Evolutionary conservation across 2,113 vertebrate genomes (phyloP).

Genomic region (Oriolus oriolus): DNA sequence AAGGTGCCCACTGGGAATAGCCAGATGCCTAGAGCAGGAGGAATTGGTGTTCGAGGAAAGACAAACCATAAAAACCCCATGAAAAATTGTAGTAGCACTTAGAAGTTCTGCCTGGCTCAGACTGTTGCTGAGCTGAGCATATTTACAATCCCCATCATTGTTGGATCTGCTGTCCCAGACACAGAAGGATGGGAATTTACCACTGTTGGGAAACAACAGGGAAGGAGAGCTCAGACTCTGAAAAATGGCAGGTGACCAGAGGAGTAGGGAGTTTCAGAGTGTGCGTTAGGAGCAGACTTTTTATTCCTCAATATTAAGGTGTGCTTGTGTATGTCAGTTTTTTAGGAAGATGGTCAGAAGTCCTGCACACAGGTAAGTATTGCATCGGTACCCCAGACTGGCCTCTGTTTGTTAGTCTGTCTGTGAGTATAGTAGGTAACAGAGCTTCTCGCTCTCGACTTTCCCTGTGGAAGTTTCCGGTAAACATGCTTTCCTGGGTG

Average conservation of each 20-base stretch:
- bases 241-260: not conserved
- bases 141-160: not conserved
- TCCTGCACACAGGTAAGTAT: not conserved
- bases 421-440: not conserved
- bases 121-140: not conserved
- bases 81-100: not conserved
- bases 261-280: not conserved
- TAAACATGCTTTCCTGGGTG: not conserved
- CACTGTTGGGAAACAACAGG: not conserved
- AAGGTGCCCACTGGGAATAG: not conserved
- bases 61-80: not conserved
- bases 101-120: not conserved
- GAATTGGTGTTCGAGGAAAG: not conserved
- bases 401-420: not conserved
- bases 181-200: not conserved
- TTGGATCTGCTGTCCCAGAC: not conserved
- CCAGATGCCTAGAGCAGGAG: not conserved
- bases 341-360: not conserved
- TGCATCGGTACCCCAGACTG: not conserved
- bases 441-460: accelerated
- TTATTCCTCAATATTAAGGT: not conserved
- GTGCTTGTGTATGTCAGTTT: not conserved
- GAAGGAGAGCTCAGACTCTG: not conserved
- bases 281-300: not conserved
- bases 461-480: not conserved